A percentile compares a stretch with the other conserved stretches of the same genome.
Evolutionary conservation across 1,140 invertebrate genomes (phyloP).

Genomic region (Drosophila baimaii): DNA sequence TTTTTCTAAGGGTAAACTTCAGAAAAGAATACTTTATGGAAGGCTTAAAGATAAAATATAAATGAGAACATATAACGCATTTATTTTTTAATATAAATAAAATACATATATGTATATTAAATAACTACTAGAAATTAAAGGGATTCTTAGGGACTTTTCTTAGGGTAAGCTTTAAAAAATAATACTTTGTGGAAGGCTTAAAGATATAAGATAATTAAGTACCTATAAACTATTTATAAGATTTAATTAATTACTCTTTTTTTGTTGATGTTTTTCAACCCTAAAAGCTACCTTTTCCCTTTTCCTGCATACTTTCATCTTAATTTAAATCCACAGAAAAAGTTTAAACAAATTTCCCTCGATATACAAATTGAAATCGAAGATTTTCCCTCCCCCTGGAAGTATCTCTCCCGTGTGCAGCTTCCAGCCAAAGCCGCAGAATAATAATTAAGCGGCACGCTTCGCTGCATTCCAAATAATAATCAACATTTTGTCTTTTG

Average conservation of each 20-base stretch:
- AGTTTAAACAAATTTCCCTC: slow-evolving; percentile 33
- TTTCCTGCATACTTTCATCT: slow-evolving; percentile 22
- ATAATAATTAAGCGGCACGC: slow-evolving; percentile 73
- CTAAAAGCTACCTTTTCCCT: neutral
- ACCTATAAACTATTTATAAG: neutral
- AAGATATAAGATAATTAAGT: too few relatives aligned
- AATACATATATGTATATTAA: neutral
- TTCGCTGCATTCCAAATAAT: slow-evolving; percentile 63
- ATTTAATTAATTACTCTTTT: neutral
- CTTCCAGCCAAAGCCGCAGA: slow-evolving; percentile 56
- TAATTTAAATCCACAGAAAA: slow-evolving; percentile 30
- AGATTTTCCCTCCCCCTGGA: slow-evolving; percentile 4
- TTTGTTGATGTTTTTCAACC: neutral
- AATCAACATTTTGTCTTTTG: slow-evolving; percentile 75
- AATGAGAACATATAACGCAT: neutral
- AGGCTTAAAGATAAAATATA: too few relatives aligned
- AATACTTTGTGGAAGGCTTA: neutral
- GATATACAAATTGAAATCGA: slow-evolving; percentile 39
- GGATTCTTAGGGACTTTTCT: too few relatives aligned
- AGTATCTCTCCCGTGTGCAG: slow-evolving; percentile 20
- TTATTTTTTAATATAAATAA: neutral
- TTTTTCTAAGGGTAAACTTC: too few relatives aligned
- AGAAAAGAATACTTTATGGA: neutral
- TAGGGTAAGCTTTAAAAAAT: too few relatives aligned
- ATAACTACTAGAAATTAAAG: neutral